These are phyloP conservation scores for Hoplias malabaricus DNA, from an alignment of 2,113 vertebrate species.

Conservation along the genomic window DNA sequence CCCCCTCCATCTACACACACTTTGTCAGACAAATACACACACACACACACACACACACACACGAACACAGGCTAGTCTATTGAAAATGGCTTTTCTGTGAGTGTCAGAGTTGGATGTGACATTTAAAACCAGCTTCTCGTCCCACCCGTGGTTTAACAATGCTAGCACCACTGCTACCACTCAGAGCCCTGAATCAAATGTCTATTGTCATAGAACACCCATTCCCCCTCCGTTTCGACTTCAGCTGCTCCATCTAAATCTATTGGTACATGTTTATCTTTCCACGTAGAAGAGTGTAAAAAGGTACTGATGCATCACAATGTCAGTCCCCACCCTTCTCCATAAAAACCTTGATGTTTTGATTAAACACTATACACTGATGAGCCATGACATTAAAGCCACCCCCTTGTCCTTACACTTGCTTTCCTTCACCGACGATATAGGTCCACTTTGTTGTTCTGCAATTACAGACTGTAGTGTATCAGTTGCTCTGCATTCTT, in stretches of 20 bases:
- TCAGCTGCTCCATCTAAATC: neutral
- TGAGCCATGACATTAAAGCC: too few relatives aligned
- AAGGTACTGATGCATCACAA: too few relatives aligned
- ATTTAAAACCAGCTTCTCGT: constrained; percentile 50
- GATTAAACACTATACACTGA: too few relatives aligned
- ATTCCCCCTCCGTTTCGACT: neutral
- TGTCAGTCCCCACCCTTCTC: too few relatives aligned
- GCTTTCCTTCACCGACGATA: too few relatives aligned
- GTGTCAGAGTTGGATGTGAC: constrained; percentile 50
- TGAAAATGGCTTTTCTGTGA: constrained; percentile 22
- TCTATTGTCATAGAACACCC: neutral
- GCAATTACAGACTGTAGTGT: too few relatives aligned
- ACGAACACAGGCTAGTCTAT: constrained; percentile 22
- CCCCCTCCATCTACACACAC: constrained; percentile 2
- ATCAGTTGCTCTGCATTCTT: too few relatives aligned
- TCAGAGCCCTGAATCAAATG: neutral
- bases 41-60: neutral
- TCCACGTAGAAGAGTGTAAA: too few relatives aligned
- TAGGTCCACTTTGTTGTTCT: too few relatives aligned
- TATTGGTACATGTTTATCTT: neutral
- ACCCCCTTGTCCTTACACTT: too few relatives aligned
- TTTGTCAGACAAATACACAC: too few relatives aligned
- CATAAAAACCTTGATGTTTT: too few relatives aligned
- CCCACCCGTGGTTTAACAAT: constrained; percentile 51
- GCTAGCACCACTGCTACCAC: constrained; percentile 29